A percentile compares a stretch with the other conserved stretches of the same genome.
Conservation (phyloP, 35 echinoderm and acorn worm genomes). For the Strongylocentrotus purpuratus region DNA sequence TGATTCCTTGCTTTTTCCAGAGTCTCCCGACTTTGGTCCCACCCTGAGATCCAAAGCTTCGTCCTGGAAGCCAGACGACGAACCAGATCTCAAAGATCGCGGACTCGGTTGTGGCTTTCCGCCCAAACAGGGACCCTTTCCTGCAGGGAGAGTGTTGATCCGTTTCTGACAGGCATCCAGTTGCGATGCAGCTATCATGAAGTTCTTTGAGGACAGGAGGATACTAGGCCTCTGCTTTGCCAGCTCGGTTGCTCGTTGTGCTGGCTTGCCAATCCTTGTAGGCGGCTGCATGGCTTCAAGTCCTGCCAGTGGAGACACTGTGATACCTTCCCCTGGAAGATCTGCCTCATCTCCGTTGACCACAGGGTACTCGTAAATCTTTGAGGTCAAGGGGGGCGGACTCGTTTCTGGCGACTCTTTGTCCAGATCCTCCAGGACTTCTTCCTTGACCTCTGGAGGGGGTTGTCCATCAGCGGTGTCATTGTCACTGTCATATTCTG, state of each 20-base stretch:
- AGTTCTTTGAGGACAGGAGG: constrained; percentile 35
- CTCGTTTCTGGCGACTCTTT: background rate
- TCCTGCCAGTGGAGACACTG: constrained; percentile 37
- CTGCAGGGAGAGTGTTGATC: background rate
- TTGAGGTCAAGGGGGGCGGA: constrained; percentile 3
- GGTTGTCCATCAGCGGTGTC: background rate
- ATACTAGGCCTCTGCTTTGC: constrained; percentile 18
- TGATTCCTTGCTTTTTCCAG: background rate
- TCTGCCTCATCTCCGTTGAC: background rate
- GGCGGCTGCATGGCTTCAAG: constrained; percentile 39
- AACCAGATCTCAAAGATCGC: background rate
- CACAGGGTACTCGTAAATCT: background rate
- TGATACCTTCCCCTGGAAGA: background rate
- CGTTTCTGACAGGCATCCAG: constrained; percentile 5
- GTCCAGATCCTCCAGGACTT: background rate
- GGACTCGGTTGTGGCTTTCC: constrained; percentile 7
- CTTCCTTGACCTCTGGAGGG: constrained; percentile 21
- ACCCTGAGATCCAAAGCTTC: constrained; percentile 65
- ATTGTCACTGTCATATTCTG: constrained; percentile 31
- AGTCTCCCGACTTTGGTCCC: constrained; percentile 17
- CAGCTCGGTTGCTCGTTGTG: background rate
- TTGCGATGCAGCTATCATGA: constrained; percentile 33
- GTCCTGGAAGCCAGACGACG: constrained; percentile 32
- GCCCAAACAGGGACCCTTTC: background rate
- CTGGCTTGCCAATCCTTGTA: background rate